phyloP scores from a whole-genome alignment of 2,888 invertebrate genomes.

The Rhagophthalmus giganteus region DNA sequence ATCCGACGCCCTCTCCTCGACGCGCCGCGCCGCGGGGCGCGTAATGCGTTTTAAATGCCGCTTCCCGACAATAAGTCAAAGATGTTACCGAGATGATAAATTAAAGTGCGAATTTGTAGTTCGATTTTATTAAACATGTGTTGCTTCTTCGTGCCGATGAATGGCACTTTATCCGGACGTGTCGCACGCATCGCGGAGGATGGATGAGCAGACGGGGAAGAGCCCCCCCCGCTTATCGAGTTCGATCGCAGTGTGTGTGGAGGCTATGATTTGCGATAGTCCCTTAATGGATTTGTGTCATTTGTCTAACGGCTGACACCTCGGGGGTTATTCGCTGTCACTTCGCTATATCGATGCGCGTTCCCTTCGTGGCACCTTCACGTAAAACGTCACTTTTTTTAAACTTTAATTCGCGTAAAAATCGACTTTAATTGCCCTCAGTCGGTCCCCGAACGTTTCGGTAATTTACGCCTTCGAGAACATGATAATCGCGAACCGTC shows the following conservation, averaged over 20 bases:
- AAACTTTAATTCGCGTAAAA: not conserved
- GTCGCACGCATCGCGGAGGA: constrained; percentile 15
- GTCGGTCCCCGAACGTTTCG: too few species aligned
- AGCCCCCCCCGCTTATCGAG: constrained; percentile 25
- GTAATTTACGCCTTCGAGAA: too few species aligned
- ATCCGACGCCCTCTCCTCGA: constrained; percentile 14
- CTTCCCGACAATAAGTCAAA: constrained; percentile 26
- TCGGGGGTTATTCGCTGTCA: constrained; percentile 28
- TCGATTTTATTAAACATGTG: constrained; percentile 41
- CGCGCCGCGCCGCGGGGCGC: too few species aligned
- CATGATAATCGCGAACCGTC: too few species aligned
- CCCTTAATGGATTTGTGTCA: constrained; percentile 40
- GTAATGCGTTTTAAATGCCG: constrained; percentile 28
- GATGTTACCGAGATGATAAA: constrained; percentile 37
- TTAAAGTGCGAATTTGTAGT: constrained; percentile 34
- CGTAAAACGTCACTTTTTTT: constrained; percentile 18
- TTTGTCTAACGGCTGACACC: constrained; percentile 38
- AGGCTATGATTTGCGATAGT: constrained; percentile 36
- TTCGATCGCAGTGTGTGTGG: constrained; percentile 14
- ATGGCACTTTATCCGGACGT: constrained; percentile 14
- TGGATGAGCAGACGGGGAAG: constrained; percentile 25
- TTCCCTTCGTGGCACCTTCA: constrained; percentile 21
- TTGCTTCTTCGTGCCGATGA: constrained; percentile 26
- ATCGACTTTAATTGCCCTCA: not conserved
- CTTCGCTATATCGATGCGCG: constrained; percentile 20